Evolutionary conservation across 2,888 invertebrate genomes (phyloP), one percentile per base, ranked within the genome.

Genomic region (Pherbina coryleti): DNA sequence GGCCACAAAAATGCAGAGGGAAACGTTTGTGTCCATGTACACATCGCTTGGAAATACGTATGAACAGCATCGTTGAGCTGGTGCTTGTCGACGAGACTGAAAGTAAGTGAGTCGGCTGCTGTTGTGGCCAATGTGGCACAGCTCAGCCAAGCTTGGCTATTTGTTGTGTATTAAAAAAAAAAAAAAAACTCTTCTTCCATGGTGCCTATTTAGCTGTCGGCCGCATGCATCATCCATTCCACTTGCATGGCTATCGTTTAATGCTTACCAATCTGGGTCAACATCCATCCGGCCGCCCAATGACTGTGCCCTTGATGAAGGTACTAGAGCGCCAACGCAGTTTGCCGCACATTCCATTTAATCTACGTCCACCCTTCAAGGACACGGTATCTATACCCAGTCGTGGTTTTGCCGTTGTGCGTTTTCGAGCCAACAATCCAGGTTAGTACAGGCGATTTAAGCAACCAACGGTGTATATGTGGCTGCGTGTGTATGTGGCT

Each of bases 171-270:
- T 55, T 55, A 8, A 55, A n/a, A n/a, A n/a, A n/a, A n/a, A n/a
- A n/a, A n/a, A n/a, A n/a, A n/a, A n/a, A 19, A 19, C 9, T 8
- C 3, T 55, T 55, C 9, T 19, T 69, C 14, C 51, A 11, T 11
- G 5, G 5, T 19, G 25, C 3, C n/a, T 37, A 9, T 83, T 79
- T 81, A 88, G 88, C 72, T 79, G 78, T 82, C 69, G 83, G 85
- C 70, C 83, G 81, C 76, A 81, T 88, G 80, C 86, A 86, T 84
- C 90, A 89, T 86, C 88, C 90, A 75, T 87, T 88, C 80, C 90
- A 90, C 84, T 84, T 89, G 80, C 88, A 86, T 83, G 87, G 86
- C 44, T 83, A 87, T 84, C 84, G 84, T 79, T 89, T 90, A 82
- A 84, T 86, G 84, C 86, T 90, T 73, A 86, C 85, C 77, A 84